Conservation (phyloP, 2,797 vertebrate species). For the Gymnothorax javanicus region DNA sequence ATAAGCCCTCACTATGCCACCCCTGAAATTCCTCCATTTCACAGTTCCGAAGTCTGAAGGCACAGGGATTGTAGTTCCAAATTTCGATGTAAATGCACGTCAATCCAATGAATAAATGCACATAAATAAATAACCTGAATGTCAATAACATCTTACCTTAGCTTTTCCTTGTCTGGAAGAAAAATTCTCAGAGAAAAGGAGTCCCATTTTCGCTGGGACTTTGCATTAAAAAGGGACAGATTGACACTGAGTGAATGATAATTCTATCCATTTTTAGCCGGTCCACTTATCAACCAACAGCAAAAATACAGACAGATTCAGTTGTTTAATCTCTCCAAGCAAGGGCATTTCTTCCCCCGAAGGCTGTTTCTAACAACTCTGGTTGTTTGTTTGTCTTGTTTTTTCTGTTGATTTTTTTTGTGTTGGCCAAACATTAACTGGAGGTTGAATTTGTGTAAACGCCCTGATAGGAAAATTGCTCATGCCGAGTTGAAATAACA, state of each 20-base stretch:
- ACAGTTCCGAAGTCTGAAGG: neutral
- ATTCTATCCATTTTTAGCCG: neutral
- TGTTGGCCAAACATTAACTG: conserved; percentile 40
- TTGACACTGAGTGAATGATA: neutral
- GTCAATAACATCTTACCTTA: neutral
- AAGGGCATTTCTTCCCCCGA: conserved; percentile 18
- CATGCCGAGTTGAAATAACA: conserved; percentile 59
- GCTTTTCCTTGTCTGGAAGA: neutral
- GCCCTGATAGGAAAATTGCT: conserved; percentile 60
- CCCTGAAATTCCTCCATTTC: neutral
- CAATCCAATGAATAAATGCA: neutral
- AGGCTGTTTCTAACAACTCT: conserved; percentile 17
- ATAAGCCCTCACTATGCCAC: neutral
- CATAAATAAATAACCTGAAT: neutral
- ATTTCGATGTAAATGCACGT: neutral
- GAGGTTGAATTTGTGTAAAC: conserved; percentile 61
- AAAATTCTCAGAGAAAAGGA: neutral
- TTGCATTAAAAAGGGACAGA: neutral
- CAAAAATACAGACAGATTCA: conserved; percentile 9
- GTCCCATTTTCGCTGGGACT: neutral
- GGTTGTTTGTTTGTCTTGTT: conserved; percentile 41
- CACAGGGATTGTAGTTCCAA: neutral
- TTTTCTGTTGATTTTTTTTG: conserved; percentile 14
- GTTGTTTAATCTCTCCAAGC: conserved; percentile 32
- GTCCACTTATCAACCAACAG: conserved; percentile 1